phyloP scores from a whole-genome alignment of 2,797 vertebrate species.

The Cynodonichthys magdalenae region DNA sequence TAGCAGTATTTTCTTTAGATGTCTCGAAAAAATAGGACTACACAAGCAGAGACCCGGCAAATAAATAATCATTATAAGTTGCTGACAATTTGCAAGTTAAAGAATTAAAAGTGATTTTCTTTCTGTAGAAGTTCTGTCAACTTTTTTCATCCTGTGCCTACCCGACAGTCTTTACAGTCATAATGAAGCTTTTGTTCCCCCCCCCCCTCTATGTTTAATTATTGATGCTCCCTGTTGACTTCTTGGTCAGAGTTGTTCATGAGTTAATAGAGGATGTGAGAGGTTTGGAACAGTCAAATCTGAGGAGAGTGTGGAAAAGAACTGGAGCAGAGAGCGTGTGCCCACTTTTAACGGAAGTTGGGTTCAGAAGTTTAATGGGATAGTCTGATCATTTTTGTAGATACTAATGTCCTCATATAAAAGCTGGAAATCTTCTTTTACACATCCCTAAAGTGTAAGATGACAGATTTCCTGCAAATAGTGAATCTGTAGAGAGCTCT shows the following conservation, averaged over 20 bases:
- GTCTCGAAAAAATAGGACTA: background rate
- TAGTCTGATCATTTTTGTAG: no score
- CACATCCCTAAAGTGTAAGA: slow-evolving; percentile 4
- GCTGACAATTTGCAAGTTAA: slow-evolving; percentile 1
- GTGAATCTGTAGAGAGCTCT: slow-evolving; percentile 21
- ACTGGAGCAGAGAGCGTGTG: no score
- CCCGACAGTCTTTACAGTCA: slow-evolving; percentile 23
- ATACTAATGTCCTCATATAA: no score
- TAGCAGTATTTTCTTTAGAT: background rate
- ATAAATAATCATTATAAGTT: background rate
- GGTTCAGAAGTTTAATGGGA: no score
- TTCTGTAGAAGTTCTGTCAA: background rate
- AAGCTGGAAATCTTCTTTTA: no score
- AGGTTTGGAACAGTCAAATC: slow-evolving; percentile 17
- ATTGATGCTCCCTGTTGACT: slow-evolving; percentile 27
- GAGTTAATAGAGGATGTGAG: slow-evolving; percentile 30
- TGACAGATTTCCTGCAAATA: slow-evolving; percentile 30
- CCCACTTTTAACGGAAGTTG: no score
- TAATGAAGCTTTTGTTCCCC: slow-evolving; percentile 41
- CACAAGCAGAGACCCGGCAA: background rate
- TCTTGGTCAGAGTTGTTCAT: slow-evolving; percentile 23
- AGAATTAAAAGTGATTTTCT: slow-evolving; percentile 6
- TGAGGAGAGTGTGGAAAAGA: slow-evolving; percentile 4
- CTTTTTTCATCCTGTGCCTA: slow-evolving; percentile 18
- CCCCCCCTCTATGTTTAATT: slow-evolving; percentile 40